Conservation (phyloP, 2,888 invertebrate genomes). For the Acleris laterana region DNA sequence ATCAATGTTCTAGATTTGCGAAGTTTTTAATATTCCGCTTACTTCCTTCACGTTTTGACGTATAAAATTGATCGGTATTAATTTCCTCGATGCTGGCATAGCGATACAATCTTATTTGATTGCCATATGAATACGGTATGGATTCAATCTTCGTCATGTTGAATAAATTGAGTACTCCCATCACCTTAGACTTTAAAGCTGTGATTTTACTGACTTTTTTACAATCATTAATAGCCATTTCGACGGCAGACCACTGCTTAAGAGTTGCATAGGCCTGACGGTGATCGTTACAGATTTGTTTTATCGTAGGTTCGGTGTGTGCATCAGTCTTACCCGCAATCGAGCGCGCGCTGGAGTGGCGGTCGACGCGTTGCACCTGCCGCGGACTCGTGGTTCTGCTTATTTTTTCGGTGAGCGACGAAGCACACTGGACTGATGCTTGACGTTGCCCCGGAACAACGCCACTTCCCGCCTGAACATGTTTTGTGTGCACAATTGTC, state of each 20-base stretch:
- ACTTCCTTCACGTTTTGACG: neutral
- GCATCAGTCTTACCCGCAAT: slow-evolving; percentile 47
- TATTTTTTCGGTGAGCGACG: slow-evolving; percentile 37
- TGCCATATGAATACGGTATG: slow-evolving; percentile 49
- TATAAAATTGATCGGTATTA: slow-evolving; percentile 32
- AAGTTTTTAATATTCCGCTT: neutral
- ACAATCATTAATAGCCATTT: slow-evolving; percentile 27
- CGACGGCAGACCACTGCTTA: slow-evolving; percentile 47
- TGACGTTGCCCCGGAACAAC: slow-evolving; percentile 42
- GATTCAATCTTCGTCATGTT: slow-evolving; percentile 61
- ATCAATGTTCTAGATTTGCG: neutral
- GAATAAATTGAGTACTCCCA: slow-evolving; percentile 47
- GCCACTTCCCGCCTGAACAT: slow-evolving; percentile 52
- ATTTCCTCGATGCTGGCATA: slow-evolving; percentile 45
- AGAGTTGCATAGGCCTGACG: slow-evolving; percentile 50
- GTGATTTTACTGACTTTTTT: slow-evolving; percentile 36
- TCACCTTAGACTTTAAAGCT: slow-evolving; percentile 47
- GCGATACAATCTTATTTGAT: slow-evolving; percentile 51
- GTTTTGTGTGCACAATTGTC: slow-evolving; percentile 43
- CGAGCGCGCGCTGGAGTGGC: slow-evolving; percentile 45
- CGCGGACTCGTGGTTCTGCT: slow-evolving; percentile 54
- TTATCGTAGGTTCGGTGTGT: slow-evolving; percentile 46
- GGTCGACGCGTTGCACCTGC: slow-evolving; percentile 43
- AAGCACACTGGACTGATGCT: slow-evolving; percentile 52
- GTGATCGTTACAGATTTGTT: slow-evolving; percentile 57